phyloP scores from a whole-genome alignment of 2,113 vertebrate genomes.

The Mellivora capensis region DNA sequence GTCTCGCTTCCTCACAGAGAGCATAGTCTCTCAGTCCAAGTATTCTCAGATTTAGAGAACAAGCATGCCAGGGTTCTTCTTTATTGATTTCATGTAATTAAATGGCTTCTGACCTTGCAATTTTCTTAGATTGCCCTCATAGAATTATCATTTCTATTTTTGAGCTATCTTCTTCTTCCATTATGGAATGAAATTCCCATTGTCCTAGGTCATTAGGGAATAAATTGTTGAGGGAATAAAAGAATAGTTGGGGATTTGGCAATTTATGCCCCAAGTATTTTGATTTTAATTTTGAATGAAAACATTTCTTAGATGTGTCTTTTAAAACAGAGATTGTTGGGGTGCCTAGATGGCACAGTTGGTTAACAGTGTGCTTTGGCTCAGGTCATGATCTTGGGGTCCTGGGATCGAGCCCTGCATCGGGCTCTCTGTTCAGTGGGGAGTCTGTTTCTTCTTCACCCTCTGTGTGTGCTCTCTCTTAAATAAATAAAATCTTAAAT shows the following conservation, averaged over 20 bases:
- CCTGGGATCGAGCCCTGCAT: not conserved
- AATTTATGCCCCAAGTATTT: not conserved
- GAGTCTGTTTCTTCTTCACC: not conserved
- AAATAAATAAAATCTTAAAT: not conserved
- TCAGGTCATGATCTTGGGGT: not conserved
- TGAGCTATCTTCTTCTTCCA: not conserved
- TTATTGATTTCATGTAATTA: not conserved
- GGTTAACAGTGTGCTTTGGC: not conserved
- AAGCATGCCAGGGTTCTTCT: not conserved
- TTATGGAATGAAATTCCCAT: conserved; percentile 29
- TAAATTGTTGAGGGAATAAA: not conserved
- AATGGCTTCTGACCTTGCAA: not conserved
- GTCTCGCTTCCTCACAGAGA: not conserved
- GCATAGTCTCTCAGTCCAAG: not conserved
- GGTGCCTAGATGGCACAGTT: not conserved
- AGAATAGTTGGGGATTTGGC: not conserved
- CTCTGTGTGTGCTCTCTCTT: not conserved
- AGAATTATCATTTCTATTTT: not conserved
- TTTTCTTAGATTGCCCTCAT: not conserved
- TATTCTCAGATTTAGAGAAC: not conserved
- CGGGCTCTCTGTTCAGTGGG: not conserved
- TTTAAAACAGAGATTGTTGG: not conserved
- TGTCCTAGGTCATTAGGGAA: not conserved
- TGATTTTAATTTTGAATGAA: not conserved
- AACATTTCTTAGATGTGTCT: not conserved